Base-by-base conservation (phyloP, 2,888 invertebrate genomes). In the Mesodorylaimus sp. region DNA sequence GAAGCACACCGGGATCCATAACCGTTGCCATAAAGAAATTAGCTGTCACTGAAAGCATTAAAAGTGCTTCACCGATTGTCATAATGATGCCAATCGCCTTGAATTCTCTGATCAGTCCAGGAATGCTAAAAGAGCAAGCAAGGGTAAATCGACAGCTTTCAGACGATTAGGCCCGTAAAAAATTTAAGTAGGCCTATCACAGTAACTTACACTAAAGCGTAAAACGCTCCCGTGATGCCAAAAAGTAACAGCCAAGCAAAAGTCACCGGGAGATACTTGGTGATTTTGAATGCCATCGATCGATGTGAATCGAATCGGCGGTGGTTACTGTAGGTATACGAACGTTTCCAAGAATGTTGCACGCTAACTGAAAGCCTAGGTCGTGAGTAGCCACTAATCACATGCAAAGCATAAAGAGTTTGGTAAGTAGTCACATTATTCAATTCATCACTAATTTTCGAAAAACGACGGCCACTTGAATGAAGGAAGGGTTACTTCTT, bases 21-120 rank as follows among this genome's bases (percentile, higher is more conserved):
- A 93, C 91, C 65, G 95, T 95, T 61, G 97, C 93, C 73, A 95
- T 76, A 60, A 88, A 86, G 73, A 99, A 91, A 77, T 97, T 97
- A 72, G 91, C 84, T 73, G 95, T 75, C 65, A 95, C 93, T 75
- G 93, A 89, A 73, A 95, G 81, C 61, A 91, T 86, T 67, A 97
- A 80, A 61, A 93, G 78, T 61, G 83, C 87, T 76, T 95, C 89
- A 68, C 81, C 81, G 62, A 85, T 82, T 58, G 85, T 83, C 5
- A 60, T 45, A 1, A 52, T 44, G 32, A 53, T 47, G 10, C 60
- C 61, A 7, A 53, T 50, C 53, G 55, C 38, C 19, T 46, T 29
- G 48, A 50, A 51, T 19, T 29, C 29, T 24, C 23, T 25, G 24
- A 28, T 32, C 26, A 47, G 42, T 37, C 37, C 26, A 19, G 46